Base-by-base conservation (phyloP, 2,888 invertebrate species). In the Amblyjoppa fuscipennis region DNA sequence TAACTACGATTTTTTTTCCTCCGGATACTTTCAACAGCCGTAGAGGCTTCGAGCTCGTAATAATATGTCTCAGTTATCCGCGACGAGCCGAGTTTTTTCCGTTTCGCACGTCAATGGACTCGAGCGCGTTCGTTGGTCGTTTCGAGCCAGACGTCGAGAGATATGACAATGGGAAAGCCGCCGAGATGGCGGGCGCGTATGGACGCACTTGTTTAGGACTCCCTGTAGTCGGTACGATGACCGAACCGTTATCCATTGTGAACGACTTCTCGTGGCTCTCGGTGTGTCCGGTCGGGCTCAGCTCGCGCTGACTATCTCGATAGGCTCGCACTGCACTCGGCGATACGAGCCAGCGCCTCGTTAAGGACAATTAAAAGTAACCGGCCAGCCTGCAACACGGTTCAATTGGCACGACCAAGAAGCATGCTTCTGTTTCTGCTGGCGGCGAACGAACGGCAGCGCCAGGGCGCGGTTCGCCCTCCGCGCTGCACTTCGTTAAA, bases 311-410 rank as follows among this genome's bases (percentile, higher is more conserved):
- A 71, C 38, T 64, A 49, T 49, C 79, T 64, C 61, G 45, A 25
- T 38, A 31, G 66, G 38, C 73, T 77, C 56, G 71, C 73, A 73
- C 71, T 41, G 16, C 38, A 38, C 82, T 66, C 56, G 25, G n/a
- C 70, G 41, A 20, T 45, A 66, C 31, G 51, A 59, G 41, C 73
- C 66, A 51, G 34, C 25, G 88, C 85, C 88, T 90, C 89, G 89
- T 92, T 91, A 90, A 88, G 86, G 88, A 91, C 91, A 92, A 92
- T 92, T 92, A 91, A 92, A 92, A 91, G 88, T 89, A 88, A 90
- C 88, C 85, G 88, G 85, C 88, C 81, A 83, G 89, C 86, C 86
- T 81, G 59, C 87, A 87, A 86, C 83, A 84, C 88, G 88, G 87
- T 89, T 91, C 92, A 92, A 92, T 92, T 92, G 91, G 85, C 85